Conservation (phyloP, 2,797 vertebrate genomes). For the Malacoraja senta region DNA sequence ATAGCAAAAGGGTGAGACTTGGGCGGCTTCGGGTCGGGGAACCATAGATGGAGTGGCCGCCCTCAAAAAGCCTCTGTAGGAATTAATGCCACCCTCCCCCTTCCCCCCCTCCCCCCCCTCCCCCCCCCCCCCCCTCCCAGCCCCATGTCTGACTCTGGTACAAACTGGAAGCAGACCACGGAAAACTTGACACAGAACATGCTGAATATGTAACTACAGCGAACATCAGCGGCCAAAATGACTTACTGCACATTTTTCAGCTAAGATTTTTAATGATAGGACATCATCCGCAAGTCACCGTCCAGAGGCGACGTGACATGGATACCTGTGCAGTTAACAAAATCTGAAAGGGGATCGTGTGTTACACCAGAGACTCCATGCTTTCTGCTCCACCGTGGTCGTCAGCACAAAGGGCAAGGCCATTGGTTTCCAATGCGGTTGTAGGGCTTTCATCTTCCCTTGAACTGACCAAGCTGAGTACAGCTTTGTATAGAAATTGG, state of each 20-base stretch:
- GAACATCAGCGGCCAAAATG: constrained; percentile 23
- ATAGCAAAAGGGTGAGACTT: neutral
- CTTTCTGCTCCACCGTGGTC: constrained; percentile 71
- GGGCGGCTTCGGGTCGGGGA: neutral
- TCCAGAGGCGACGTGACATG: neutral
- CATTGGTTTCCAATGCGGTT: constrained; percentile 73
- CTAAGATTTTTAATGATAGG: neutral
- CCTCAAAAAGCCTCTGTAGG: neutral
- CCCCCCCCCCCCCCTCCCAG: too few relatives aligned
- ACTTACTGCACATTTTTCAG: constrained; percentile 29
- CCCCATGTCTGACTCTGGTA: neutral
- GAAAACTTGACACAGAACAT: constrained; percentile 11
- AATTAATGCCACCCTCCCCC: neutral
- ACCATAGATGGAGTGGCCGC: neutral
- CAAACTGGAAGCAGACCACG: constrained; percentile 28
- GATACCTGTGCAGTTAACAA: neutral
- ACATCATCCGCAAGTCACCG: neutral
- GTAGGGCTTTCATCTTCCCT: constrained; percentile 77
- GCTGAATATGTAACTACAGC: constrained; percentile 33
- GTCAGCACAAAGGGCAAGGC: constrained; percentile 62
- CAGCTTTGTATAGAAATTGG: constrained; percentile 88
- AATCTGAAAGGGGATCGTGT: constrained; percentile 2
- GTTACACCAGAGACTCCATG: constrained; percentile 85
- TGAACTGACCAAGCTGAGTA: constrained; percentile 83
- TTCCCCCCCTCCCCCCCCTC: neutral